These are phyloP conservation scores for Gila orcuttii DNA, from an alignment of 2,113 vertebrate genomes.

Conservation along the genomic window DNA sequence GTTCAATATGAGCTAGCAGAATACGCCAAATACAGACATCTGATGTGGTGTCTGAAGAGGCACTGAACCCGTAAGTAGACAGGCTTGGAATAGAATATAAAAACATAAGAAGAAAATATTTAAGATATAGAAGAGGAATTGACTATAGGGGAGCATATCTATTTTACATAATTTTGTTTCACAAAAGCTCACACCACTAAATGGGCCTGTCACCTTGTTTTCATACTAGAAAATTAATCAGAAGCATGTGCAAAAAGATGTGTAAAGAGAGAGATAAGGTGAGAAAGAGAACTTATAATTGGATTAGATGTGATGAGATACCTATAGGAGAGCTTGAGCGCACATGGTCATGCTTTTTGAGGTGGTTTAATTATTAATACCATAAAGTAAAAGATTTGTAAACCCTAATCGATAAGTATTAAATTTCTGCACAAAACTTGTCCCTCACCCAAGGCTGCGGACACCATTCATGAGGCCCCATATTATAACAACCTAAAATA, in stretches of 20 bases:
- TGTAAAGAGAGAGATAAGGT: slow-evolving; percentile 59
- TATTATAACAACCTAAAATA: background rate
- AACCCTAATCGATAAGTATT: background rate
- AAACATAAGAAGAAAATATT: background rate
- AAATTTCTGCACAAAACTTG: background rate
- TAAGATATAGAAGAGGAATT: background rate
- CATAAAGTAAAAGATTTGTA: background rate
- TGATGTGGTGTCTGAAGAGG: background rate
- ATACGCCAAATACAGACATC: background rate
- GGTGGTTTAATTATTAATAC: background rate
- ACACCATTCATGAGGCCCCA: background rate
- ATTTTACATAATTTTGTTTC: background rate
- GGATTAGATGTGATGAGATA: background rate
- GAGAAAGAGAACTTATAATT: background rate
- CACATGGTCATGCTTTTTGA: background rate
- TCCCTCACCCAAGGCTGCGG: background rate
- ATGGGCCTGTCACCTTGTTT: background rate
- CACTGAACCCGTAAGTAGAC: background rate
- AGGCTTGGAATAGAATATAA: background rate
- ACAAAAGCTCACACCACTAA: slow-evolving; percentile 1
- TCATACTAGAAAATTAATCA: slow-evolving; percentile 40
- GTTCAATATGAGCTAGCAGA: background rate
- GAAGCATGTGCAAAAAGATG: slow-evolving; percentile 50
- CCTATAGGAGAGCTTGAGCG: background rate
- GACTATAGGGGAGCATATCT: background rate